Conservation (phyloP, 2,888 invertebrate species). For the Elysia crispata region DNA sequence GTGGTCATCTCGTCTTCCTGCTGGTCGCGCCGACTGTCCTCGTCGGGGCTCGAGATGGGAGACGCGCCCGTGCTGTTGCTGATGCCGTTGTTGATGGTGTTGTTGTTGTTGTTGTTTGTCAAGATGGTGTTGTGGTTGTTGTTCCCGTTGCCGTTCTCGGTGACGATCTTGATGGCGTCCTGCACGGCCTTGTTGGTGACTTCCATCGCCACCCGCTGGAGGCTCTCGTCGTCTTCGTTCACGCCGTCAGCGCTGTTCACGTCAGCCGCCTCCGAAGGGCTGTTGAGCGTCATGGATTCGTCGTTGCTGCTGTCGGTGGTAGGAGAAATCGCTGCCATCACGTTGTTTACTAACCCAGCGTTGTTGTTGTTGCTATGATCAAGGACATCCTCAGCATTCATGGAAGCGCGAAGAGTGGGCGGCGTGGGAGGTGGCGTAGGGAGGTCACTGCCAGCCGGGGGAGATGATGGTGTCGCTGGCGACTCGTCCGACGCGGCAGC, state of each 20-base stretch:
- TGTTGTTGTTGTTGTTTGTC: conserved; percentile 11
- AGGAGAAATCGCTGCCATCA: not conserved
- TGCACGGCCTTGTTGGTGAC: conserved; percentile 55
- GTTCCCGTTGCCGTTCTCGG: conserved; percentile 49
- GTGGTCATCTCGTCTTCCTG: conserved; percentile 42
- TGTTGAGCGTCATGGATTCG: not conserved
- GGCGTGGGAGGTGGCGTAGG: conserved; percentile 7
- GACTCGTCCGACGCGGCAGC: too few species aligned
- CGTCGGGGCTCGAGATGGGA: conserved; percentile 29
- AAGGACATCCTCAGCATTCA: not conserved
- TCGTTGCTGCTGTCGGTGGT: conserved; percentile 3
- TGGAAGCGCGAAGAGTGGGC: not conserved
- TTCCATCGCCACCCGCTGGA: conserved; percentile 52
- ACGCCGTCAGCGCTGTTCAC: not conserved
- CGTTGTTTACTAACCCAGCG: conserved; percentile 1
- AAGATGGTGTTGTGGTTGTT: not conserved
- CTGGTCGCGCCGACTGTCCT: too few species aligned
- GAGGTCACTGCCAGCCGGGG: too few species aligned
- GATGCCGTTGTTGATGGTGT: conserved; percentile 11
- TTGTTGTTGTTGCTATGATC: conserved; percentile 44
- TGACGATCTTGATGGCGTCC: conserved; percentile 55
- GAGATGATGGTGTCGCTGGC: too few species aligned
- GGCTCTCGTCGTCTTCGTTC: conserved; percentile 46
- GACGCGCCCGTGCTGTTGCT: conserved; percentile 31
- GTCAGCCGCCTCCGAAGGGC: not conserved